Evolutionary conservation across 2,888 invertebrate species (phyloP).

Genomic region (Melieria crassipennis): DNA sequence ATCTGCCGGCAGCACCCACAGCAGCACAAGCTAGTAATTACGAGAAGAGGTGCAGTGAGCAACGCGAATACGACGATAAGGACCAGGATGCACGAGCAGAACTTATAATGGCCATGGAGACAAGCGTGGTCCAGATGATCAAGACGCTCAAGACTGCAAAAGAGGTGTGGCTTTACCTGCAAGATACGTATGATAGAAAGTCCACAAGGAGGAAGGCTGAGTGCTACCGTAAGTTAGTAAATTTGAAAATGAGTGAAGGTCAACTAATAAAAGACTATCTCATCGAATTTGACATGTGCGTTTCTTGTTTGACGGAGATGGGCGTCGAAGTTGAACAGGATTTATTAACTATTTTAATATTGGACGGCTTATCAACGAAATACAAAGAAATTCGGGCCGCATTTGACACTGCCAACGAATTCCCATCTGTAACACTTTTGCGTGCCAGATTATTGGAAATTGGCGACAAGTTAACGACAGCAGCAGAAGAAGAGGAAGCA

Average conservation of each 20-base stretch:
- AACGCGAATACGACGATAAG: too few species aligned
- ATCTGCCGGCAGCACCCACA: too few species aligned
- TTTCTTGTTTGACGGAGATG: constrained; percentile 28
- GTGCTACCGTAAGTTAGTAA: constrained; percentile 15
- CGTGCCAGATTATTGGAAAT: too few species aligned
- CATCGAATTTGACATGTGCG: constrained; percentile 26
- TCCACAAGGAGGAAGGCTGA: constrained; percentile 15
- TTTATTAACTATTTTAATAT: constrained; percentile 28
- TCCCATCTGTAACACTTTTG: constrained; percentile 14
- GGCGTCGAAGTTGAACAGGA: constrained; percentile 31
- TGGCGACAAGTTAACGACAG: too few species aligned
- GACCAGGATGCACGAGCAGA: too few species aligned
- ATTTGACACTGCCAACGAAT: constrained; percentile 34
- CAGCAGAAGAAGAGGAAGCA: too few species aligned
- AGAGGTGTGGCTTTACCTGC: constrained; percentile 33
- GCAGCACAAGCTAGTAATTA: too few species aligned
- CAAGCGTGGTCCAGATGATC: too few species aligned
- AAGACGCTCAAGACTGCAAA: too few species aligned
- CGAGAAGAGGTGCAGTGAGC: too few species aligned
- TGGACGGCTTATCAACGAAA: constrained; percentile 23
- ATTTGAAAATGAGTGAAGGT: constrained; percentile 27
- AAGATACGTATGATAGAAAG: constrained; percentile 33
- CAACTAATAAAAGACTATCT: constrained; percentile 30
- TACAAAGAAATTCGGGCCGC: constrained; percentile 34
- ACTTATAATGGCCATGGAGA: too few species aligned